Percentiles rank a stretch among this genome's conserved stretches.
Evolutionary conservation across 2,888 invertebrate species (phyloP).

Genomic region (Caenorhabditis auriculariae): DNA sequence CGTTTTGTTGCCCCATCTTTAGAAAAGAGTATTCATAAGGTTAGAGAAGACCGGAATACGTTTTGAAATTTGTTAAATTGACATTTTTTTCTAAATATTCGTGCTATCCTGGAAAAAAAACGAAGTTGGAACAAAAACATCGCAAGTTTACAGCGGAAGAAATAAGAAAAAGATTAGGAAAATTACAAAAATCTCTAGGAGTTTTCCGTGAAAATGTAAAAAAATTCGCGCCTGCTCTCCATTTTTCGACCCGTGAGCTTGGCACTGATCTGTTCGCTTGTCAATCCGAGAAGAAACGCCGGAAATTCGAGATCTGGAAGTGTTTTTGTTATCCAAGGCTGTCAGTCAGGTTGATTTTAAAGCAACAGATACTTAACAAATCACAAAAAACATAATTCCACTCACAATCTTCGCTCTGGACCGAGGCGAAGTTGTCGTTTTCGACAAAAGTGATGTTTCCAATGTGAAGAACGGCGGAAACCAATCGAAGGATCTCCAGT

Average conservation of each 20-base stretch:
- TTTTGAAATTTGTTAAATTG: background rate
- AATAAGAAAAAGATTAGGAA: too few relatives aligned
- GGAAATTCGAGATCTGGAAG: conserved; percentile 71
- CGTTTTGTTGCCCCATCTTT: conserved; percentile 73
- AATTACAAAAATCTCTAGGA: too few relatives aligned
- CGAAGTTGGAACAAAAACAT: background rate
- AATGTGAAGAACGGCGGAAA: conserved; percentile 72
- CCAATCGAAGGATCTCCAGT: conserved; percentile 69
- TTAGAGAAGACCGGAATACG: background rate
- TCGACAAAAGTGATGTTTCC: conserved; percentile 72
- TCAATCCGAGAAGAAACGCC: conserved; percentile 71
- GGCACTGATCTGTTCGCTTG: conserved; percentile 68
- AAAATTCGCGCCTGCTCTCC: conserved; percentile 64
- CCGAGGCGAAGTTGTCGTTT: conserved; percentile 69
- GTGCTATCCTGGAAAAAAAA: background rate
- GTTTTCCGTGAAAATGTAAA: too few relatives aligned
- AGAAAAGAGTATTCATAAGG: background rate
- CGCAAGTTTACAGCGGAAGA: too few relatives aligned
- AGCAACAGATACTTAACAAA: background rate
- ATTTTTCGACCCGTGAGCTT: conserved; percentile 72
- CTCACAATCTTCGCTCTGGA: conserved; percentile 71
- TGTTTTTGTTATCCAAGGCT: background rate
- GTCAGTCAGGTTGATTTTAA: conserved; percentile 6
- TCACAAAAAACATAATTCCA: conserved; percentile 14
- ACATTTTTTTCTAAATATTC: background rate